Percentiles rank a stretch among this genome's conserved stretches.
phyloP scores from a whole-genome alignment of 2,797 vertebrate species.

The Holocentrus rufus region DNA sequence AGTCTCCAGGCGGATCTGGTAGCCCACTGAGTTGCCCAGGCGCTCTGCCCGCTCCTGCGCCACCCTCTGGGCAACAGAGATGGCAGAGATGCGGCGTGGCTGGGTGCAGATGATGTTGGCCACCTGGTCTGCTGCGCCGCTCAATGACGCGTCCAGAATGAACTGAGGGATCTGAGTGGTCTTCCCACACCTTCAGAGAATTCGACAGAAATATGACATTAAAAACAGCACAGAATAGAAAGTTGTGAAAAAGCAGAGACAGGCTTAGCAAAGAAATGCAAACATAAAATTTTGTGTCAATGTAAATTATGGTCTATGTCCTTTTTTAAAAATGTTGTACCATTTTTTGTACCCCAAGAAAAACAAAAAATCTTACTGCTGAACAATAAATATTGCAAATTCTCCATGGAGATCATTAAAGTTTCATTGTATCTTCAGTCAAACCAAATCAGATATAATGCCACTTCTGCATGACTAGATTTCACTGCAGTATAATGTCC shows the following conservation, averaged over 20 bases:
- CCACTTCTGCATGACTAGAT: neutral
- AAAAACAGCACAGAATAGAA: neutral
- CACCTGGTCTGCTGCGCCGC: slow-evolving; percentile 81
- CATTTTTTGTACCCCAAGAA: too few species aligned
- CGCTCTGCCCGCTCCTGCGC: slow-evolving; percentile 92
- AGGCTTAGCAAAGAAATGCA: too few species aligned
- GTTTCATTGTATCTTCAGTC: neutral
- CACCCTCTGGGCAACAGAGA: slow-evolving; percentile 93
- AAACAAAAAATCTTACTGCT: too few species aligned
- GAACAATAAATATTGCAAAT: neutral
- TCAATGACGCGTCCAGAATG: slow-evolving; percentile 90
- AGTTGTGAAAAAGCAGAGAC: neutral
- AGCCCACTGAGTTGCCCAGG: slow-evolving; percentile 92
- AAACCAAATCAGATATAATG: neutral
- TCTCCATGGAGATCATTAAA: neutral
- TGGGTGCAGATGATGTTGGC: slow-evolving; percentile 97
- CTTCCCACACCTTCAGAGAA: slow-evolving; percentile 90
- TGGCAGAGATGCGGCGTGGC: slow-evolving; percentile 96
- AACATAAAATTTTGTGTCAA: too few species aligned
- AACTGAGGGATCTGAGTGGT: slow-evolving; percentile 99
- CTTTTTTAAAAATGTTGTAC: too few species aligned
- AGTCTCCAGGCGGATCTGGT: slow-evolving; percentile 98
- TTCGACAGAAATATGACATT: neutral
- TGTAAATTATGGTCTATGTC: too few species aligned
- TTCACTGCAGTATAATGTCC: neutral